Conservation (phyloP, 1,140 invertebrate species). For the Pomacea maculata region DNA sequence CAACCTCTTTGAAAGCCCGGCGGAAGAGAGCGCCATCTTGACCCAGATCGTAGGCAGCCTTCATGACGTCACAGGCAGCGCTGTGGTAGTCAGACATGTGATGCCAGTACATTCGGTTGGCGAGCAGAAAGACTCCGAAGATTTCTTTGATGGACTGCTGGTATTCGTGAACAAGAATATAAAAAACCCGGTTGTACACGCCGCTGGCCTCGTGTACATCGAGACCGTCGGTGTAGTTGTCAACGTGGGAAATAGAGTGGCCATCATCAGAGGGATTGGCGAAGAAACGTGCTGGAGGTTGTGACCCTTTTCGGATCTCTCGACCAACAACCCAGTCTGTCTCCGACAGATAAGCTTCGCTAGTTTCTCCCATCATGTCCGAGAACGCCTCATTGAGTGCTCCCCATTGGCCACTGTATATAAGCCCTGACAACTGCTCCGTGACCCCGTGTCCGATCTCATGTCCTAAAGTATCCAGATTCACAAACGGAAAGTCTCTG, state of each 20-base stretch:
- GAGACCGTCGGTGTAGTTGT: conserved; percentile 28
- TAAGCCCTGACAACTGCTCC: conserved; percentile 38
- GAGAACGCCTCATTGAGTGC: conserved; percentile 52
- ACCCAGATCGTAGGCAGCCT: conserved; percentile 43
- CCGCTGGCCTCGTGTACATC: conserved; percentile 40
- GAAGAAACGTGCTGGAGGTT: conserved; percentile 27
- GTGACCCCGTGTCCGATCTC: conserved; percentile 47
- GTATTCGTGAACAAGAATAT: conserved; percentile 23
- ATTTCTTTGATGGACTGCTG: conserved; percentile 25
- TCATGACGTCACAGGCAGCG: conserved; percentile 42
- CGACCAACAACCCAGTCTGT: conserved; percentile 28
- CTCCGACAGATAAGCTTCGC: conserved; percentile 22
- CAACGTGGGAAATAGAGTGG: conserved; percentile 34
- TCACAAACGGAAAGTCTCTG: conserved; percentile 32
- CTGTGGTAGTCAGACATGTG: conserved; percentile 26
- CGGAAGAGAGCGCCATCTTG: conserved; percentile 14
- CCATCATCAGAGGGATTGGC: conserved; percentile 30
- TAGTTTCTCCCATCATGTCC: conserved; percentile 44
- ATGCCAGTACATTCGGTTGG: conserved; percentile 48
- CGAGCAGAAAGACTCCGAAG: conserved; percentile 37
- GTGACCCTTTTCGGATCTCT: conserved; percentile 15
- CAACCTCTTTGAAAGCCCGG: conserved; percentile 27
- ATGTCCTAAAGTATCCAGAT: conserved; percentile 41
- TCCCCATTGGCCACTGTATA: conserved; percentile 38
- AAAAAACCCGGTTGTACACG: conserved; percentile 39